Evolutionary conservation across 2,888 invertebrate genomes (phyloP).

Genomic region (Diplazon laetatorius): DNA sequence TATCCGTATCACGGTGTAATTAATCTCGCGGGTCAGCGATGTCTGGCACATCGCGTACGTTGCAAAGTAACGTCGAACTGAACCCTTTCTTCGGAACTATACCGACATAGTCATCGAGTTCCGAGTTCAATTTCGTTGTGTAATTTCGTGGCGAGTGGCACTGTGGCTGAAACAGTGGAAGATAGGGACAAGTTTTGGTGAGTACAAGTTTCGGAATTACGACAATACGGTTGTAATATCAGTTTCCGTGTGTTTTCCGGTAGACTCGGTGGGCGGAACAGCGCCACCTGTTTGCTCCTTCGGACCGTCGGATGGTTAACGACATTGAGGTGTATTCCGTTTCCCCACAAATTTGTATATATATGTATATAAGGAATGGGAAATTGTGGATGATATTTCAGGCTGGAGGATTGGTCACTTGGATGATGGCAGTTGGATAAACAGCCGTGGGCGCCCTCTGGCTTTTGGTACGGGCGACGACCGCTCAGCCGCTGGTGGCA

Average conservation of each 20-base stretch:
- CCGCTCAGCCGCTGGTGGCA: no score
- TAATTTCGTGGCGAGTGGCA: no score
- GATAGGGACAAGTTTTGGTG: no score
- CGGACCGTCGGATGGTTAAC: neutral
- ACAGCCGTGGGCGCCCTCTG: no score
- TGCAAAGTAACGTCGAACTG: neutral
- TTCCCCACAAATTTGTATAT: no score
- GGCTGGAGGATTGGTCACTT: no score
- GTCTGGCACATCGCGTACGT: neutral
- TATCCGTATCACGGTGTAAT: neutral
- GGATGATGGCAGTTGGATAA: no score
- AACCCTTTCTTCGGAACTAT: neutral
- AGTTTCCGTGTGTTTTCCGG: conserved; percentile 12
- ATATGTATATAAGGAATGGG: no score
- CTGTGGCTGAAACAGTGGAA: no score
- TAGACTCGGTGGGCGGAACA: neutral
- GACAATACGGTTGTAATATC: neutral
- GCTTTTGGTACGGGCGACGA: no score
- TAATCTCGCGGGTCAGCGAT: conserved; percentile 10
- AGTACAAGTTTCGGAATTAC: neutral
- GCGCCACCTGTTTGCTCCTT: neutral
- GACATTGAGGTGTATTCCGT: neutral
- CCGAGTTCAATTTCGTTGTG: no score
- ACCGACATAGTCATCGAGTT: neutral
- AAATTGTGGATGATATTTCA: neutral